A percentile compares a stretch with the other conserved stretches of the same genome.
Conservation (phyloP, 2,113 vertebrate species). For the Rafetus swinhoei region DNA sequence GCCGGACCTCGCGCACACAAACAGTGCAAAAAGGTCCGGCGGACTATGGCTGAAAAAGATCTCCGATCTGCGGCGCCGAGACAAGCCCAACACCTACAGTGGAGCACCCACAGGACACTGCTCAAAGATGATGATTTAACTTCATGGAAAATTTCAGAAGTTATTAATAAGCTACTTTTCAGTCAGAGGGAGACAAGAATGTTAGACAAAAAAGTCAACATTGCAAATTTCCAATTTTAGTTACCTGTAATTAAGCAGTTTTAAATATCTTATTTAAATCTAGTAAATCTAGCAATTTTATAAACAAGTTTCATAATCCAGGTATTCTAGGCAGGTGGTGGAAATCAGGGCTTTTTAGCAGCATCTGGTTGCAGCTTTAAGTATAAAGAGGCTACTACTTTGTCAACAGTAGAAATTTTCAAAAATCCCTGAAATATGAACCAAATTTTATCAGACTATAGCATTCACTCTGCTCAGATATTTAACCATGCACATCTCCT, state of each 20-base stretch:
- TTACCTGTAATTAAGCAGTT: background rate
- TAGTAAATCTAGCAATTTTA: background rate
- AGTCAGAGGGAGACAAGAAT: background rate
- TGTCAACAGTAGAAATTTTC: background rate
- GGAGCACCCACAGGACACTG: no score
- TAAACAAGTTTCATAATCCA: background rate
- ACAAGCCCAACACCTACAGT: no score
- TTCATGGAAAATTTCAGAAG: no score
- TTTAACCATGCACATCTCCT: background rate
- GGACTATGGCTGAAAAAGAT: no score
- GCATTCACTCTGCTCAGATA: background rate
- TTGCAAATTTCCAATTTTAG: background rate
- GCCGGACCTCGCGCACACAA: no score
- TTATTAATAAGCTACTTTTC: background rate
- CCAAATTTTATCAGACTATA: background rate
- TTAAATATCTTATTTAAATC: background rate
- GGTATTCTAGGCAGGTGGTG: background rate
- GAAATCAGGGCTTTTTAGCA: fast-evolving
- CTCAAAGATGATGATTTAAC: no score
- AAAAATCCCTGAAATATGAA: background rate
- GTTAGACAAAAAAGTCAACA: background rate
- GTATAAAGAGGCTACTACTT: background rate
- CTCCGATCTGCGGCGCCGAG: no score
- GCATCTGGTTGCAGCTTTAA: fast-evolving
- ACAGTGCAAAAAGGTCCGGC: no score